Percentiles rank a stretch among this genome's conserved stretches.
These are phyloP conservation scores for Callimorpha dominula DNA, from an alignment of 2,888 invertebrate genomes.

Conservation along the genomic window DNA sequence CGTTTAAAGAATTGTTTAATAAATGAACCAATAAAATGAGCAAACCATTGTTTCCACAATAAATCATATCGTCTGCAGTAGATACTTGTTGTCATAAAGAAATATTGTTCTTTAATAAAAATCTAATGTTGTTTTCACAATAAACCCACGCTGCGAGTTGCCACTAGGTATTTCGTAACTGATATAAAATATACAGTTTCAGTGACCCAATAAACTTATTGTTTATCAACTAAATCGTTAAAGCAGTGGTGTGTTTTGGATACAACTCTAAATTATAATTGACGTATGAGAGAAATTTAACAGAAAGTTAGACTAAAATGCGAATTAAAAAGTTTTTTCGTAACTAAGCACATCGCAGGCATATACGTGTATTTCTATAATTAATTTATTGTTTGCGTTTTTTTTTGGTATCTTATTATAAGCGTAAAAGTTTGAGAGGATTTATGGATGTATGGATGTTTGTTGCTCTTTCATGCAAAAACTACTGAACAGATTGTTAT, in stretches of 20 bases:
- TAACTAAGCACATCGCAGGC: slow-evolving; percentile 3
- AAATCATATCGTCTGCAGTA: slow-evolving; percentile 9
- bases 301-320: slow-evolving; percentile 32
- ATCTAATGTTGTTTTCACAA: slow-evolving; percentile 15
- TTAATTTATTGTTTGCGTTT: background rate
- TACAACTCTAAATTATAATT: slow-evolving; percentile 49
- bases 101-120: slow-evolving; percentile 19
- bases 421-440: no score
- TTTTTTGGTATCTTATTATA: no score
- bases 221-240: slow-evolving; percentile 43
- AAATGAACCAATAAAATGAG: background rate
- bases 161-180: slow-evolving; percentile 17
- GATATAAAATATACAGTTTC: slow-evolving; percentile 23
- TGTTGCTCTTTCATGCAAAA: no score
- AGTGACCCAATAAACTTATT: slow-evolving; percentile 39
- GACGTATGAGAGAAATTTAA: slow-evolving; percentile 43
- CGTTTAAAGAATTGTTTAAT: background rate
- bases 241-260: slow-evolving; percentile 44
- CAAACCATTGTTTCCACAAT: background rate
- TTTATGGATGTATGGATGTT: no score
- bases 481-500: no score
- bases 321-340: slow-evolving; percentile 18
- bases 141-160: slow-evolving; percentile 11
- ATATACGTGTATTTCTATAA: background rate
- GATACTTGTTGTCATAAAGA: background rate